phyloP scores from a whole-genome alignment of 2,797 vertebrate species.

The Aselliscus stoliczkanus region DNA sequence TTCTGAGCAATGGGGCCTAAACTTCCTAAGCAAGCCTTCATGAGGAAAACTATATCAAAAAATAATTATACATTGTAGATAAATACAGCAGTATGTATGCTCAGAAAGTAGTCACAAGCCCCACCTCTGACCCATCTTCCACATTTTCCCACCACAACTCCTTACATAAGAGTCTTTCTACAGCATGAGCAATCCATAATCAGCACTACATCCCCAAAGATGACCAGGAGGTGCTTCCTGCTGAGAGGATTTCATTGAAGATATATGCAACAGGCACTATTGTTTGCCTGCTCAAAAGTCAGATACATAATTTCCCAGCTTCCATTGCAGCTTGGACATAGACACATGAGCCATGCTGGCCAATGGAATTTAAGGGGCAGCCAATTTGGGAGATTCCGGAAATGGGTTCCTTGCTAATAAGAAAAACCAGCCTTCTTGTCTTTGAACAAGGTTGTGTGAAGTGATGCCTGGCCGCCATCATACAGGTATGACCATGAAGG shows the following conservation, averaged over 20 bases:
- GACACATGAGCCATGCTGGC: background rate
- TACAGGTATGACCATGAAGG: background rate
- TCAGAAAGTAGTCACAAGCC: background rate
- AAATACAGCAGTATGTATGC: background rate
- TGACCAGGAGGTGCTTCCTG: background rate
- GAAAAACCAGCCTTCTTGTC: background rate
- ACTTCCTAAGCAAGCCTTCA: background rate
- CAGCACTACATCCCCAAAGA: background rate
- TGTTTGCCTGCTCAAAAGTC: background rate
- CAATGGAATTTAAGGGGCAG: background rate
- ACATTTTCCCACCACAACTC: background rate
- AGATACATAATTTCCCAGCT: background rate
- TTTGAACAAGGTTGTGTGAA: background rate
- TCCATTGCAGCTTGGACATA: background rate
- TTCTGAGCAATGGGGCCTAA: background rate
- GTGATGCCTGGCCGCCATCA: background rate
- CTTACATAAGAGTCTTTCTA: background rate
- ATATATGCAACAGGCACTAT: no score
- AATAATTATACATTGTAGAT: background rate
- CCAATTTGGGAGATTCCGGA: background rate
- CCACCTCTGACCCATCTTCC: background rate
- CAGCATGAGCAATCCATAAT: background rate
- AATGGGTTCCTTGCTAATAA: background rate
- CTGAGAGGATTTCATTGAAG: background rate
- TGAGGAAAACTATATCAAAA: background rate